Conservation (phyloP, 1,140 invertebrate species). For the Diabrotica undecimpunctata region DNA sequence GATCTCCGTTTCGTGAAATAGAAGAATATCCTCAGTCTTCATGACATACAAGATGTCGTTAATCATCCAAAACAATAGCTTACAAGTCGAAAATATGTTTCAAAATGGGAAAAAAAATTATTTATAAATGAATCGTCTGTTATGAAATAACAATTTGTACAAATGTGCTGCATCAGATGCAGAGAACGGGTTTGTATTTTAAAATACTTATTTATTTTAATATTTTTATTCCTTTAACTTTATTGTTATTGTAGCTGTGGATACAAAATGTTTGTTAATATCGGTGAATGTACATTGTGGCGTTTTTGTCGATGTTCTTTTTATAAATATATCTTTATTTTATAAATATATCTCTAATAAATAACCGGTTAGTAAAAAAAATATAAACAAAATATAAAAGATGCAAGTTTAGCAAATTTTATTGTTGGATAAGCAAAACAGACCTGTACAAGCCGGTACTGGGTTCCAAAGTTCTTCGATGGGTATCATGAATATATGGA, state of each 20-base stretch:
- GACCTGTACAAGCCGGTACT: no score
- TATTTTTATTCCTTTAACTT: constrained; percentile 4
- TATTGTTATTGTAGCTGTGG: neutral
- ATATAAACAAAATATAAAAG: no score
- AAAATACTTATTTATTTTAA: constrained; percentile 20
- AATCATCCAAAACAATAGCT: neutral
- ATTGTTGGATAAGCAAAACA: no score
- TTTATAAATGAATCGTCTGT: neutral
- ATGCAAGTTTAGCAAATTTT: no score
- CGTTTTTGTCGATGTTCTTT: no score
- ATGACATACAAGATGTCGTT: constrained; percentile 22
- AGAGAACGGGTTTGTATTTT: constrained; percentile 24
- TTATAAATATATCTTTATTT: no score
- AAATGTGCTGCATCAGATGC: constrained; percentile 24
- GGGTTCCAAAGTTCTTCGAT: no score
- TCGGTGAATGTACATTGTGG: no score
- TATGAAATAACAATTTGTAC: constrained; percentile 21
- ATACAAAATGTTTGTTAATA: no score
- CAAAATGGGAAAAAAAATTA: constrained; percentile 7
- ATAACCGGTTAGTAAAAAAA: no score
- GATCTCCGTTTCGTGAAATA: constrained; percentile 50
- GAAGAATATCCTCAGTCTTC: constrained; percentile 34
- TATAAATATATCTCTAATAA: no score
- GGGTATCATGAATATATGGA: no score
- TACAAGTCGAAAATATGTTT: constrained; percentile 7